Evolutionary conservation across 64 coral and sea anemone genomes (phyloP).

Genomic region (Exaiptasia diaphana): DNA sequence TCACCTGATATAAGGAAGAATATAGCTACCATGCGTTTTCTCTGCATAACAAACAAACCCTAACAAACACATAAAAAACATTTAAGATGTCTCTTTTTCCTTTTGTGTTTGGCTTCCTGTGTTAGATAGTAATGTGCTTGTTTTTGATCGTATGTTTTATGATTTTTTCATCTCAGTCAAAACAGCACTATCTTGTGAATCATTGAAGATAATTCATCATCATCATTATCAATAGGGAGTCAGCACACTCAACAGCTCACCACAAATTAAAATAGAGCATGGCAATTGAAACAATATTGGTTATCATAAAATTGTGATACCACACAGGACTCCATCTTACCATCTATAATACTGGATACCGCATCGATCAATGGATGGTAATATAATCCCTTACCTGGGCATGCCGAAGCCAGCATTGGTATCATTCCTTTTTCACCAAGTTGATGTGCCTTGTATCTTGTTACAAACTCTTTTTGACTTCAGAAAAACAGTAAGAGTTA

Average conservation of each 20-base stretch:
- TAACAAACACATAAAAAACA: slow-evolving; percentile 9
- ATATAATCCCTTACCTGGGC: slow-evolving; percentile 60
- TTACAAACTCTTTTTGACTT: slow-evolving; percentile 75
- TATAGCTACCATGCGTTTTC: slow-evolving; percentile 92
- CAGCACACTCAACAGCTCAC: too few relatives aligned
- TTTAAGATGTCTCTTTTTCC: background rate
- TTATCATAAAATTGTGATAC: too few relatives aligned
- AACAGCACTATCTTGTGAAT: too few relatives aligned
- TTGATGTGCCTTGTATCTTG: slow-evolving; percentile 43
- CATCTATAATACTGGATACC: too few relatives aligned
- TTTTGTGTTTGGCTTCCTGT: background rate
- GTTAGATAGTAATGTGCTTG: background rate
- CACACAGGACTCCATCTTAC: too few relatives aligned
- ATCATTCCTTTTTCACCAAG: slow-evolving; percentile 46
- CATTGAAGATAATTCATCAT: too few relatives aligned
- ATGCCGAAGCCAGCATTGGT: slow-evolving; percentile 91
- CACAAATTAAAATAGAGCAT: too few relatives aligned
- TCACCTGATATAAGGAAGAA: slow-evolving; percentile 93
- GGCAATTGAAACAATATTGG: too few relatives aligned
- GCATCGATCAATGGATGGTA: too few relatives aligned
- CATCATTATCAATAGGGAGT: too few relatives aligned
- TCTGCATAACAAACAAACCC: slow-evolving; percentile 99
- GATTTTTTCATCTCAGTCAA: too few relatives aligned
- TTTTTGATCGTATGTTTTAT: too few relatives aligned
- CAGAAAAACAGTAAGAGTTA: background rate